Conservation (phyloP, 2,888 invertebrate species). For the Drosophila melanocephala region DNA sequence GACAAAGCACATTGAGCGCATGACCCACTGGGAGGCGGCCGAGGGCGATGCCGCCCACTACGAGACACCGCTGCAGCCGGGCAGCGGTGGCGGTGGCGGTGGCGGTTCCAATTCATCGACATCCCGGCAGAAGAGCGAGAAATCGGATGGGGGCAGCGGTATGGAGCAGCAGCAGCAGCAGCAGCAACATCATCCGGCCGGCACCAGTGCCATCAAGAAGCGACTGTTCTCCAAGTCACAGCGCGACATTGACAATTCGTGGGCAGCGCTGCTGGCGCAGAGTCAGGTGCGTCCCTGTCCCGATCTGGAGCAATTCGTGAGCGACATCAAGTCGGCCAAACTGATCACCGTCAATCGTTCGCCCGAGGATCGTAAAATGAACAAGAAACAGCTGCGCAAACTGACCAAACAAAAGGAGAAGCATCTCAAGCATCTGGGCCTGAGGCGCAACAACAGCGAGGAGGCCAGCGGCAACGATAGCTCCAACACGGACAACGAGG, state of each 20-base stretch:
- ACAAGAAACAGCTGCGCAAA: conserved; percentile 85
- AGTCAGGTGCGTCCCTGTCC: conserved; percentile 74
- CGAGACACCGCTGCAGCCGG: conserved; percentile 67
- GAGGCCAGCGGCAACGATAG: conserved; percentile 82
- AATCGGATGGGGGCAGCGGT: conserved; percentile 72
- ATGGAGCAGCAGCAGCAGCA: conserved; percentile 37
- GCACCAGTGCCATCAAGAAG: conserved; percentile 79
- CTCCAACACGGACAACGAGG: conserved; percentile 84
- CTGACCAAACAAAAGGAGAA: conserved; percentile 87
- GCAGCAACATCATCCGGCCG: conserved; percentile 49
- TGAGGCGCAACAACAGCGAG: conserved; percentile 78
- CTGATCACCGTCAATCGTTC: conserved; percentile 83
- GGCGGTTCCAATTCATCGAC: conserved; percentile 54
- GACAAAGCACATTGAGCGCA: conserved; percentile 87
- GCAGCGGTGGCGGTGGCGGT: conserved; percentile 32
- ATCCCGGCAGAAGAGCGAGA: conserved; percentile 76
- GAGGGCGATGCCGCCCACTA: conserved; percentile 37
- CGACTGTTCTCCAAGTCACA: conserved; percentile 75
- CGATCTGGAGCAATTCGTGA: conserved; percentile 82
- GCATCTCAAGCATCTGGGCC: conserved; percentile 87
- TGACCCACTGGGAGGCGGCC: conserved; percentile 83
- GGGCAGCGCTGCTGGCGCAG: conserved; percentile 62
- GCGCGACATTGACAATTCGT: conserved; percentile 66
- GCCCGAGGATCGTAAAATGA: conserved; percentile 85
- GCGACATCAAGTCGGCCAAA: conserved; percentile 83